Conservation (phyloP, 2,113 vertebrate genomes). For the Cheilinus undulatus region DNA sequence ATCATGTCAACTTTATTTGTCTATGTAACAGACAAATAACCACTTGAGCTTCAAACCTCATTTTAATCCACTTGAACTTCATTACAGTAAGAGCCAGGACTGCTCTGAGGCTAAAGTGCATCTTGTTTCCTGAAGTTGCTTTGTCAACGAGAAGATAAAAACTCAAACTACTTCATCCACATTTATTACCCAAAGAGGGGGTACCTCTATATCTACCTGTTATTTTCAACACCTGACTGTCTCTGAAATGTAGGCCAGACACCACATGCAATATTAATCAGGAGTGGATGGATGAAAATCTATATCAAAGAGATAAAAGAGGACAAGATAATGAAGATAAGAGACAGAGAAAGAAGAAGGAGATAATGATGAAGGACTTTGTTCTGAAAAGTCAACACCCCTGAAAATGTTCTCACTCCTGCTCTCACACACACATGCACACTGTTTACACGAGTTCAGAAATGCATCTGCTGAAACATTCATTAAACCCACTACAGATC, state of each 20-base stretch:
- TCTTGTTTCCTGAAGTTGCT: too few species aligned
- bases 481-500: constrained; percentile 40
- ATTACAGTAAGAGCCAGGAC: too few species aligned
- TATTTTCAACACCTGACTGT: constrained; percentile 8
- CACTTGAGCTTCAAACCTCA: too few species aligned
- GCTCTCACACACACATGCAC: background rate
- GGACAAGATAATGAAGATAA: background rate
- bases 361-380: constrained; percentile 27
- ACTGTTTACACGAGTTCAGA: constrained; percentile 13
- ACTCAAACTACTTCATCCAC: too few species aligned
- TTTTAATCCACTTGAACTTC: background rate
- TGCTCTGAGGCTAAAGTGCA: too few species aligned
- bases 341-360: background rate
- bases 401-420: constrained; percentile 5
- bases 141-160: too few species aligned
- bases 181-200: constrained; percentile 1
- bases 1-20: background rate
- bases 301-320: constrained; percentile 19
- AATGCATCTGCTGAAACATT: constrained; percentile 41
- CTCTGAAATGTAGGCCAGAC: constrained; percentile 4
- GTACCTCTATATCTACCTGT: constrained; percentile 1
- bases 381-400: constrained; percentile 26
- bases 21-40: background rate
- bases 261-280: constrained; percentile 33
- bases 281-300: constrained; percentile 41